Evolutionary conservation across 2,888 invertebrate species (phyloP).

Genomic region (Lasioglossum zephyrum): DNA sequence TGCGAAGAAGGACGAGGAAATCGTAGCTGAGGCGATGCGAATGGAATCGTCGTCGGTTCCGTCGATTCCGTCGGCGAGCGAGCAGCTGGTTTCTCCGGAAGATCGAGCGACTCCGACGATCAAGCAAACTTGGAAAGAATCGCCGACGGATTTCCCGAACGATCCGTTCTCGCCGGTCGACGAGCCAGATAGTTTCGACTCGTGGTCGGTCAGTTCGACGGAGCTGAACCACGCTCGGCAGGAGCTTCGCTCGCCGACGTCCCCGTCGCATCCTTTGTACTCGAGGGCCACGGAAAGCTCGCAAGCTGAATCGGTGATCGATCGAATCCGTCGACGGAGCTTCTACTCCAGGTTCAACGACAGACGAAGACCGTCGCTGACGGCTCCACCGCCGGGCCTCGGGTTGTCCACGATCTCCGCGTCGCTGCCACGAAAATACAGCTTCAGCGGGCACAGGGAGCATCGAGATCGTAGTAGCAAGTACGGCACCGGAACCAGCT

Average conservation of each 20-base stretch:
- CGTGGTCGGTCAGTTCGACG: slow-evolving; percentile 89
- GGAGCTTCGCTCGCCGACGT: slow-evolving; percentile 79
- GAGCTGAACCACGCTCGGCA: slow-evolving; percentile 77
- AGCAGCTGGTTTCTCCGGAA: not conserved
- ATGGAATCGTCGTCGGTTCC: not conserved
- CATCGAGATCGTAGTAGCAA: slow-evolving; percentile 42
- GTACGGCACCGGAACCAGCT: not conserved
- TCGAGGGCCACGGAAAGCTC: slow-evolving; percentile 70
- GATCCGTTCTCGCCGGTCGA: slow-evolving; percentile 80
- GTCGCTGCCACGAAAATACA: slow-evolving; percentile 84
- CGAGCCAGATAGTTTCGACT: slow-evolving; percentile 87
- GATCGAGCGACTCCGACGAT: not conserved
- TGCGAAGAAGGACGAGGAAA: not conserved
- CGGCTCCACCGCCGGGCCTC: slow-evolving; percentile 85
- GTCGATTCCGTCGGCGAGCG: not conserved
- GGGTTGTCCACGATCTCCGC: slow-evolving; percentile 75
- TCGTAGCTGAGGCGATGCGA: not conserved
- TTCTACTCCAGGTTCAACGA: slow-evolving; percentile 96
- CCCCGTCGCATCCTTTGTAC: slow-evolving; percentile 72
- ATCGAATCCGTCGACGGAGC: slow-evolving; percentile 94
- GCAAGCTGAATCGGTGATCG: slow-evolving; percentile 89
- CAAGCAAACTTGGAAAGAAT: not conserved
- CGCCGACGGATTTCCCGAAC: slow-evolving; percentile 28
- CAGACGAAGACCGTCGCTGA: slow-evolving; percentile 90
- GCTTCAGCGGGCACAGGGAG: slow-evolving; percentile 78